Conservation (phyloP, 1,140 invertebrate species). For the Archegozetes longisetosus region DNA sequence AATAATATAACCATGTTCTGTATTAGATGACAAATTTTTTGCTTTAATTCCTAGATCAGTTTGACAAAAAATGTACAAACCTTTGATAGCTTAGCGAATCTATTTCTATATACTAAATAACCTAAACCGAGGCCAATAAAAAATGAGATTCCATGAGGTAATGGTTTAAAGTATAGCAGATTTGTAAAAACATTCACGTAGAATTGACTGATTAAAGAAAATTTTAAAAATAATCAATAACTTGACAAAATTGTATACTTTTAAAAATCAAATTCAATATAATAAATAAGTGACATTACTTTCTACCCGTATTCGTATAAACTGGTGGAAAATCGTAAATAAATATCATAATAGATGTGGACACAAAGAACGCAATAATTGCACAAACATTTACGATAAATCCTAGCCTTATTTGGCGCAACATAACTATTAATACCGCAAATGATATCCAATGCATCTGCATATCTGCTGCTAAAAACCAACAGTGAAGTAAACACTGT, state of each 20-base stretch:
- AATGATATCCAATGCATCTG: conserved; percentile 10
- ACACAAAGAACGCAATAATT: not conserved
- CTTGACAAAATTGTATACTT: not conserved
- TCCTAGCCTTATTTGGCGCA: not conserved
- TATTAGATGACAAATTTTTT: not conserved
- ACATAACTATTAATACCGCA: conserved; percentile 2
- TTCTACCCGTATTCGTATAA: not conserved
- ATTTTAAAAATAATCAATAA: not conserved
- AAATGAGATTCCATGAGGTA: conserved; percentile 10
- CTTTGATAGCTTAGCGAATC: not conserved
- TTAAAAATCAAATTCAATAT: not conserved
- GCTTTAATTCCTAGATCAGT: not conserved
- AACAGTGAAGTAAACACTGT: conserved; percentile 10
- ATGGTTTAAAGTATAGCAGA: conserved; percentile 9
- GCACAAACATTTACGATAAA: not conserved
- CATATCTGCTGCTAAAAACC: conserved; percentile 14
- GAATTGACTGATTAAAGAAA: conserved; percentile 4
- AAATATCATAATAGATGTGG: not conserved
- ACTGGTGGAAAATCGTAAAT: conserved; percentile 7
- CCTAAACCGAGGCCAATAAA: conserved; percentile 11
- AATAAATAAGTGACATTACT: not conserved
- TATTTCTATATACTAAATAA: conserved; percentile 8
- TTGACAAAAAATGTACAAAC: not conserved
- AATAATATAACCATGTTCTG: not conserved
- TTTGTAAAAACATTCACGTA: not conserved